These are phyloP conservation scores for Sinotaia quadrata DNA, from an alignment of 2,888 invertebrate species.

Conservation along the genomic window DNA sequence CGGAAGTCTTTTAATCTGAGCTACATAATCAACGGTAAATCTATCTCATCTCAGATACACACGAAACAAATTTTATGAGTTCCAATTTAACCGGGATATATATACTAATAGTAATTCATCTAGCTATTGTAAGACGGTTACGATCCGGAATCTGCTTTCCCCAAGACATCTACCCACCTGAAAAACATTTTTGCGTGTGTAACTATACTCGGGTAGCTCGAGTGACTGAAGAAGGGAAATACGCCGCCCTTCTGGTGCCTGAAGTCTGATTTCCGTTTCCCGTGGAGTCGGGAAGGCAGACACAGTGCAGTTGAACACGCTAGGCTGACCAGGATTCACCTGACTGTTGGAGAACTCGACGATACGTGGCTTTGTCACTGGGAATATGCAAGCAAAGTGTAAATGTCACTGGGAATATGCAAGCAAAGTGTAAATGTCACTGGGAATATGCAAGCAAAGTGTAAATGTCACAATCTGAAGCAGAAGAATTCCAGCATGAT, in stretches of 20 bases:
- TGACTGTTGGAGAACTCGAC: constrained; percentile 54
- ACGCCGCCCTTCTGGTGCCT: constrained; percentile 46
- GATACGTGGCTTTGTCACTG: constrained; percentile 62
- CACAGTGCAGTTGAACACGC: constrained; percentile 63
- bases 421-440: no score
- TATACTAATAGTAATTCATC: neutral
- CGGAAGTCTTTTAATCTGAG: no score
- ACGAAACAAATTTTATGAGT: neutral
- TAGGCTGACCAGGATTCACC: constrained; percentile 58
- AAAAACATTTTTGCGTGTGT: constrained; percentile 54
- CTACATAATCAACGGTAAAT: no score
- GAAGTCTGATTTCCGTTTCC: constrained; percentile 51
- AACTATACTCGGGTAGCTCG: constrained; percentile 46
- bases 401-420: no score
- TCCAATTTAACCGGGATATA: neutral
- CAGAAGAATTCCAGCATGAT: no score
- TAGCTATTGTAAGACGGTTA: no score
- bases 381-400: no score
- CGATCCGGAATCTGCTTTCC: no score
- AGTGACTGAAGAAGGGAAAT: constrained; percentile 48
- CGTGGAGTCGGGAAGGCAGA: constrained; percentile 58
- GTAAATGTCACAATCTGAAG: no score
- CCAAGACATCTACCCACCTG: constrained; percentile 40
- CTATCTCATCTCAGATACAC: no score
- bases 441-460: no score